phyloP scores from a whole-genome alignment of 37 sponge, comb jelly and placozoan genomes.

The Trichoplax adhaerens region DNA sequence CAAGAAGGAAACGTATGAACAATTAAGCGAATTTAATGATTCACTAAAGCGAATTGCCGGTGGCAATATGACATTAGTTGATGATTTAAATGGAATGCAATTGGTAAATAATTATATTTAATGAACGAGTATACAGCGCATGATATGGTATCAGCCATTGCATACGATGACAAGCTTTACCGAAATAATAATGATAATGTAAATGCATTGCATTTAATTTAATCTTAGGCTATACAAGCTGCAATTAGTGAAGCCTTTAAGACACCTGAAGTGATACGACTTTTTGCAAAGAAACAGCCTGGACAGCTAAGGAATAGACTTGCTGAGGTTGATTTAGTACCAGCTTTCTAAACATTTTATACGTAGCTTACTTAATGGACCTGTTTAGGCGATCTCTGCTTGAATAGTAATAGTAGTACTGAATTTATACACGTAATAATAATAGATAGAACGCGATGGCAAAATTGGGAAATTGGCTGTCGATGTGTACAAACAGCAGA shows the following conservation, averaged over 20 bases:
- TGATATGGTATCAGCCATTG: too few relatives aligned
- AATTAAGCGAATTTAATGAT: slow-evolving; percentile 82
- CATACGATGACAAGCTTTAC: too few relatives aligned
- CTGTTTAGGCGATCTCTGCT: too few relatives aligned
- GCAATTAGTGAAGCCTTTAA: slow-evolving; percentile 97
- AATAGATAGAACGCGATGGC: slow-evolving; percentile 68
- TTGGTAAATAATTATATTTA: slow-evolving; percentile 27
- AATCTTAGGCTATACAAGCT: slow-evolving; percentile 70
- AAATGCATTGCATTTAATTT: too few relatives aligned
- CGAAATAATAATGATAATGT: too few relatives aligned
- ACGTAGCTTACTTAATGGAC: not conserved
- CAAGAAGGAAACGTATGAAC: slow-evolving; percentile 74
- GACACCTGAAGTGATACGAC: slow-evolving; percentile 92
- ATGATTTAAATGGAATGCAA: slow-evolving; percentile 69
- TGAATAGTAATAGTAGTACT: too few relatives aligned
- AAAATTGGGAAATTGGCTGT: slow-evolving; percentile 71
- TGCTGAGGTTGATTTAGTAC: slow-evolving; percentile 28
- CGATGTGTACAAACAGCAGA: slow-evolving; percentile 54
- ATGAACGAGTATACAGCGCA: too few relatives aligned
- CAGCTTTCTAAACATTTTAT: not conserved
- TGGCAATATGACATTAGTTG: slow-evolving; percentile 76
- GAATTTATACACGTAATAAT: too few relatives aligned
- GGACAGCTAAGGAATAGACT: slow-evolving; percentile 80
- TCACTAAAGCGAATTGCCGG: slow-evolving; percentile 61
- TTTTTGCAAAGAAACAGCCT: slow-evolving; percentile 95